Conservation (phyloP, 2,888 invertebrate genomes). For the Scaptomyza reducta region DNA sequence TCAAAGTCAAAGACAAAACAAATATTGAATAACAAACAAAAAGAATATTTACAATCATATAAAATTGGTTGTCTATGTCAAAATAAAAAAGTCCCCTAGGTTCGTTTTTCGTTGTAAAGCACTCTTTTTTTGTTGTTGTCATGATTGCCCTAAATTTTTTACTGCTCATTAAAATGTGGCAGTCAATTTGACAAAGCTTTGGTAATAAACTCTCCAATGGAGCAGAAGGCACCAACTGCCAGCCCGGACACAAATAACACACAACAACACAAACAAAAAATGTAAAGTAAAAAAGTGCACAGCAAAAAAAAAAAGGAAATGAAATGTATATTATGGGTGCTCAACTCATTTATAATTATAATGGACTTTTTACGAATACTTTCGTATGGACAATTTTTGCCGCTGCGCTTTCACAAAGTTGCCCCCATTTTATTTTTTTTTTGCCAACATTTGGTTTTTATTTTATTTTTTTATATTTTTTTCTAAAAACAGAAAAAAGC, state of each 20-base stretch:
- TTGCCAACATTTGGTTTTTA: slow-evolving; percentile 28
- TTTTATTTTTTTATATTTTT: slow-evolving; percentile 11
- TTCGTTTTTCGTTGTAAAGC: slow-evolving; percentile 12
- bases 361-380: slow-evolving; percentile 74
- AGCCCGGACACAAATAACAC: slow-evolving; percentile 32
- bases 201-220: slow-evolving; percentile 51
- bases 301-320: slow-evolving; percentile 38
- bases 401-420: slow-evolving; percentile 23
- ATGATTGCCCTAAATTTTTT: slow-evolving; percentile 65
- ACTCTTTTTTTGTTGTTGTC: slow-evolving; percentile 37
- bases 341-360: slow-evolving; percentile 81
- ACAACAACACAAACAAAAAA: slow-evolving; percentile 17
- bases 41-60: slow-evolving; percentile 12
- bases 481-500: slow-evolving; percentile 49
- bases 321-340: slow-evolving; percentile 71
- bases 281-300: slow-evolving; percentile 12
- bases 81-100: slow-evolving; percentile 19
- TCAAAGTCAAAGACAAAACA: slow-evolving; percentile 31
- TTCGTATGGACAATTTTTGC: slow-evolving; percentile 27
- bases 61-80: slow-evolving; percentile 53
- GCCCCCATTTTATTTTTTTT: background rate
- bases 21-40: slow-evolving; percentile 41
- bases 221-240: background rate
- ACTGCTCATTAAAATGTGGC: slow-evolving; percentile 74
- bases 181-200: slow-evolving; percentile 70